Conservation (phyloP, 2,113 vertebrate species). For the Romanogobio albipinnatus region DNA sequence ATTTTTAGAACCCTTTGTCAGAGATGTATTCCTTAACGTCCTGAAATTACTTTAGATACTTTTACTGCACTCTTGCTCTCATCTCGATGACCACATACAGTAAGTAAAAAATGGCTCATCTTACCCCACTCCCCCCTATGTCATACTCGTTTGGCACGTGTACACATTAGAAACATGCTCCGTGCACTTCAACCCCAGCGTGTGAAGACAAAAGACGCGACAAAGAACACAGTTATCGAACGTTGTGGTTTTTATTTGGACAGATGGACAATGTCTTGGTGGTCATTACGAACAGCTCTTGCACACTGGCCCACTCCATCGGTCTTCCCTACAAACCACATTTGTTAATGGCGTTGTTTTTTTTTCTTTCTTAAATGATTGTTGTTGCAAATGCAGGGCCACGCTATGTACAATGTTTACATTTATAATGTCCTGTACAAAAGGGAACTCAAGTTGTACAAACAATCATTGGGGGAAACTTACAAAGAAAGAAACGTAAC, state of each 20-base stretch:
- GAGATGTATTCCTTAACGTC: too few species aligned
- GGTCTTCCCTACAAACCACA: conserved; percentile 56
- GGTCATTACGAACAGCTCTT: conserved; percentile 63
- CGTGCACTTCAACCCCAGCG: neutral
- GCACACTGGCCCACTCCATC: conserved; percentile 49
- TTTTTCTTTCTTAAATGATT: conserved; percentile 67
- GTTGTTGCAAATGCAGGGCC: conserved; percentile 76
- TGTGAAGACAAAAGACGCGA: neutral
- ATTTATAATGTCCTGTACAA: conserved; percentile 79
- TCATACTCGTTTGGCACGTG: too few species aligned
- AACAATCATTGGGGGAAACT: conserved; percentile 74
- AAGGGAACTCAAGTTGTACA: conserved; percentile 72
- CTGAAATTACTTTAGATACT: too few species aligned
- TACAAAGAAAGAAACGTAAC: conserved; percentile 73
- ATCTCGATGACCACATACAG: too few species aligned
- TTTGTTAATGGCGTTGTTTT: conserved; percentile 35
- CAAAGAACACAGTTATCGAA: conserved; percentile 61
- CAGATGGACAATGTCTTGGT: conserved; percentile 76
- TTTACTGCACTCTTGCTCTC: too few species aligned
- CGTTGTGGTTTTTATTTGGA: conserved; percentile 82
- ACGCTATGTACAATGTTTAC: conserved; percentile 82
- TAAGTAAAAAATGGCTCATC: too few species aligned
- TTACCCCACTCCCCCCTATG: too few species aligned
- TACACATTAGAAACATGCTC: neutral
- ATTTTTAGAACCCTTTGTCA: too few species aligned